A percentile compares a stretch with the other conserved stretches of the same genome.
These are phyloP conservation scores for Pelmatolapia mariae DNA, from an alignment of 2,113 vertebrate genomes.

Conservation along the genomic window DNA sequence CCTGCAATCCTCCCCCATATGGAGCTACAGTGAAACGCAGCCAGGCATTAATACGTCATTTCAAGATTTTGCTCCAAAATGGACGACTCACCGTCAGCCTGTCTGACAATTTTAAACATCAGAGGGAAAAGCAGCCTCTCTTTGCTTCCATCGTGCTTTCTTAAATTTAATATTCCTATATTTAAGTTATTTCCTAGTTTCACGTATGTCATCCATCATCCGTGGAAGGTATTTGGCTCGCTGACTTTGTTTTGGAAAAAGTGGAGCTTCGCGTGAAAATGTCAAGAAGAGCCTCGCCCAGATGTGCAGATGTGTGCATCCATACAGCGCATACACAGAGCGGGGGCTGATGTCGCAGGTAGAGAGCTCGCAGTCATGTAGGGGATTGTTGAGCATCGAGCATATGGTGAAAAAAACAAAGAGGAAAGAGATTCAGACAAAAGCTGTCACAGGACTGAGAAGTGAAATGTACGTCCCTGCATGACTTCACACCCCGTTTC, in stretches of 20 bases:
- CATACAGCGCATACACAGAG: neutral
- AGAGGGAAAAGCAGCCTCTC: neutral
- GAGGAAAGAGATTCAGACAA: neutral
- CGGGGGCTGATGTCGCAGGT: neutral
- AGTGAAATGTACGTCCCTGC: neutral
- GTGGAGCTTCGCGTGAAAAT: neutral
- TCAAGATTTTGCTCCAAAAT: neutral
- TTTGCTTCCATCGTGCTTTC: neutral
- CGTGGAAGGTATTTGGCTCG: neutral
- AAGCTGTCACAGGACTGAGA: neutral
- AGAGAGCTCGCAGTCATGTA: neutral
- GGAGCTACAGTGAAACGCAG: constrained; percentile 15
- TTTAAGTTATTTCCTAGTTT: neutral
- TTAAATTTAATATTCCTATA: neutral
- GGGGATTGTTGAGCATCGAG: neutral
- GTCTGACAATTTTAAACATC: neutral
- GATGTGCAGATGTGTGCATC: neutral
- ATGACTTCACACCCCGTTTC: neutral
- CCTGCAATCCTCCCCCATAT: neutral
- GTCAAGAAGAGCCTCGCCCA: neutral
- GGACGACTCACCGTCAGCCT: neutral
- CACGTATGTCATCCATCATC: neutral
- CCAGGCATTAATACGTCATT: constrained; percentile 25
- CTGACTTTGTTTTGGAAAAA: neutral
- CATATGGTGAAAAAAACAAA: neutral